Percentiles rank a stretch among this genome's conserved stretches.
These are phyloP conservation scores for Leptarthrus brevirostris DNA, from an alignment of 2,888 invertebrate species.

Conservation along the genomic window DNA sequence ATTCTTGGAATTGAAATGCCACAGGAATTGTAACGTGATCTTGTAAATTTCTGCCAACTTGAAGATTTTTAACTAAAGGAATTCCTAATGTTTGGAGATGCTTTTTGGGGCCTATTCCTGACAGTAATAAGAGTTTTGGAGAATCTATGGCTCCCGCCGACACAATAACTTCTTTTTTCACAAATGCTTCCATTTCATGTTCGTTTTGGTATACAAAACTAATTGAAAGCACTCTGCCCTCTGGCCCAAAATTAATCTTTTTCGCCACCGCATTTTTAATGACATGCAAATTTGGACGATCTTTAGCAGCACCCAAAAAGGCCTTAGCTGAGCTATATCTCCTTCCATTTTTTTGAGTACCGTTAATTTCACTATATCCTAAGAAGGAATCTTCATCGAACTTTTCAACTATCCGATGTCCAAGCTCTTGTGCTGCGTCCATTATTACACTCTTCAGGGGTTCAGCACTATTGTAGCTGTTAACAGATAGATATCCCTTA, in stretches of 20 bases:
- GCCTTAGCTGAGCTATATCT: constrained; percentile 83
- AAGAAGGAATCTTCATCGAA: constrained; percentile 71
- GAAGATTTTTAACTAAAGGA: constrained; percentile 45
- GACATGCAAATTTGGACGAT: constrained; percentile 52
- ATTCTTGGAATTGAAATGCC: constrained; percentile 63
- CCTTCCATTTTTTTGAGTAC: constrained; percentile 77
- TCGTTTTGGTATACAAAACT: constrained; percentile 63
- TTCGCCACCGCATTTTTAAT: constrained; percentile 52
- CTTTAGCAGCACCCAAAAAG: constrained; percentile 69
- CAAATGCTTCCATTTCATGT: background rate
- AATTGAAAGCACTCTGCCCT: constrained; percentile 67
- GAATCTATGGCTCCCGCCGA: constrained; percentile 53
- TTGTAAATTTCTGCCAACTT: constrained; percentile 78
- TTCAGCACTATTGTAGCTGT: constrained; percentile 58
- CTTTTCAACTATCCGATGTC: constrained; percentile 73
- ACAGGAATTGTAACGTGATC: constrained; percentile 77
- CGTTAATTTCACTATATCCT: constrained; percentile 79
- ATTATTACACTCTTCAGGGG: constrained; percentile 71
- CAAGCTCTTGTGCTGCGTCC: constrained; percentile 75
- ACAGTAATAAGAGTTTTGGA: constrained; percentile 53
- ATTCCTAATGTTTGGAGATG: constrained; percentile 47
- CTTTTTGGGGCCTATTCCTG: constrained; percentile 53
- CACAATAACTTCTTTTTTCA: constrained; percentile 53
- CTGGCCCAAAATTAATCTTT: constrained; percentile 54
- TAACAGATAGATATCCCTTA: constrained; percentile 63